These are phyloP conservation scores for human DNA, from an alignment of 2,113 vertebrate species.

Conservation along the genomic window GRCh38 chr17:61489501-61490000, in stretches of 20 bases:
- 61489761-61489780: background rate
- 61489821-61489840: background rate
- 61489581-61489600: background rate
- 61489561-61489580: background rate
- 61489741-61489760: background rate
- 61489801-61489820: background rate
- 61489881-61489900: background rate
- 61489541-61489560: no score
- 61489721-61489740: background rate
- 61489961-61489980: background rate
- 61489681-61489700: background rate
- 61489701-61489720: background rate
- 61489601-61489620: background rate
- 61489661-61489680: background rate
- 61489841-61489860: background rate
- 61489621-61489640: background rate
- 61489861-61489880: background rate
- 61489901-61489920: no score
- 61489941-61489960: background rate
- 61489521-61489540: background rate
- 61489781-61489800: background rate
- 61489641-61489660: background rate
- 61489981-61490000: background rate
- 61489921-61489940: background rate
- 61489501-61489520: accelerated